A percentile compares a stretch with the other conserved stretches of the same genome.
phyloP scores from a whole-genome alignment of 2,113 vertebrate genomes.

The Serinus canaria region DNA sequence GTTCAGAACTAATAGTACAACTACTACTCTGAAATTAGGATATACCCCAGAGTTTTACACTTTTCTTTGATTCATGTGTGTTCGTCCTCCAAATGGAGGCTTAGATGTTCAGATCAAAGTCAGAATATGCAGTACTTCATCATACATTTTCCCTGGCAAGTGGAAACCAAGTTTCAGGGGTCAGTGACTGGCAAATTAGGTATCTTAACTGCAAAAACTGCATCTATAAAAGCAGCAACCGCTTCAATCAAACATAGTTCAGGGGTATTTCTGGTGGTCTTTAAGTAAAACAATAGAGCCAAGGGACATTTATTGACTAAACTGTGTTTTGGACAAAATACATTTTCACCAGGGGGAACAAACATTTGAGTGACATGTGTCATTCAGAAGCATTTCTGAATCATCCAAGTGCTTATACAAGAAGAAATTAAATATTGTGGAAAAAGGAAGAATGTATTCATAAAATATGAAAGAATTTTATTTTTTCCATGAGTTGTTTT shows the following conservation, averaged over 20 bases:
- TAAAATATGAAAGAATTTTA: neutral
- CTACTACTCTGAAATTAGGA: neutral
- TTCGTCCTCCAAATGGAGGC: neutral
- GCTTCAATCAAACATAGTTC: neutral
- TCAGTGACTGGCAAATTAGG: neutral
- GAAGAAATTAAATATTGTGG: neutral
- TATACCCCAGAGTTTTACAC: neutral
- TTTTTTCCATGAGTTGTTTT: neutral
- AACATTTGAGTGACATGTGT: neutral
- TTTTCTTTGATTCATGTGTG: neutral
- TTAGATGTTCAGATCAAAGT: constrained; percentile 14
- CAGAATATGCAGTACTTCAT: neutral
- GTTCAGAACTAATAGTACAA: neutral
- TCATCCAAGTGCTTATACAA: neutral
- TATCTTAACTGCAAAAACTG: neutral
- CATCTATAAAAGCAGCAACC: neutral
- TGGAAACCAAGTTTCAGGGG: neutral
- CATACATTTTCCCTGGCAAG: neutral
- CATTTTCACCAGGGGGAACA: neutral
- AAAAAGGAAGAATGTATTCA: neutral
- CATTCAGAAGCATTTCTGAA: neutral
- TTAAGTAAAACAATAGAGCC: neutral
- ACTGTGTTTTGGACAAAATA: neutral
- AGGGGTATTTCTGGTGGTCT: neutral
- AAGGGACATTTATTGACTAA: neutral